phyloP scores from a whole-genome alignment of 2,888 invertebrate species.

The Cetonia aurata region DNA sequence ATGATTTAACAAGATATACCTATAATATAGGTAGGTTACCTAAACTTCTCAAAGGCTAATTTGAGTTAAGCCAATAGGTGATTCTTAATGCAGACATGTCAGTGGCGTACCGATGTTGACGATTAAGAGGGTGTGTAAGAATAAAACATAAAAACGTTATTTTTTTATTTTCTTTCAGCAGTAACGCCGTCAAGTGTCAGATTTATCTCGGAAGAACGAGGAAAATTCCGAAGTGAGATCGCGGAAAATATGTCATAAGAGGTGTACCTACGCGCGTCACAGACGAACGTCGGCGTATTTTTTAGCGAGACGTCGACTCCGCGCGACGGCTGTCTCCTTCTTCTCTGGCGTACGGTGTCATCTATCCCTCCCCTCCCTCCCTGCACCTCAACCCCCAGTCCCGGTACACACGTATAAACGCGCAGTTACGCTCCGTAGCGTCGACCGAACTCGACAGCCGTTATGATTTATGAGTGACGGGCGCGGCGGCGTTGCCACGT shows the following conservation, averaged over 20 bases:
- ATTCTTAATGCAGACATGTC: too few relatives aligned
- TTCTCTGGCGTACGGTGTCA: neutral
- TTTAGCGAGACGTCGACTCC: slow-evolving; percentile 52
- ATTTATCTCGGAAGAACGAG: too few relatives aligned
- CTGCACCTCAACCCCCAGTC: too few relatives aligned
- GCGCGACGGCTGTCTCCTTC: slow-evolving; percentile 36
- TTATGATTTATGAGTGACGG: slow-evolving; percentile 64
- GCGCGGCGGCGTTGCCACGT: slow-evolving; percentile 57
- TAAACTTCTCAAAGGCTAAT: too few relatives aligned
- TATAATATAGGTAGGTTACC: too few relatives aligned
- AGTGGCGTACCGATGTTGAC: too few relatives aligned
- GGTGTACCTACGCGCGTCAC: slow-evolving; percentile 53
- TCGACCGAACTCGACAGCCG: slow-evolving; percentile 57
- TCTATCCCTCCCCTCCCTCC: neutral
- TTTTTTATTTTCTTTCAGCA: too few relatives aligned
- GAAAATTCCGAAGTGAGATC: slow-evolving; percentile 29
- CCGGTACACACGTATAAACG: slow-evolving; percentile 12
- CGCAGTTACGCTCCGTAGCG: slow-evolving; percentile 42
- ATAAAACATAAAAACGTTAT: too few relatives aligned
- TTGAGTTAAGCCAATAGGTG: too few relatives aligned
- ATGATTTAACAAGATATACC: too few relatives aligned
- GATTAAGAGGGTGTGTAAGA: too few relatives aligned
- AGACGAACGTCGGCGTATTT: slow-evolving; percentile 62
- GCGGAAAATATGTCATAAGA: slow-evolving; percentile 58
- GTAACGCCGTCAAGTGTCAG: too few relatives aligned